Base-by-base conservation (phyloP, 2,797 vertebrate species). In the Anabacerthia variegaticeps region DNA sequence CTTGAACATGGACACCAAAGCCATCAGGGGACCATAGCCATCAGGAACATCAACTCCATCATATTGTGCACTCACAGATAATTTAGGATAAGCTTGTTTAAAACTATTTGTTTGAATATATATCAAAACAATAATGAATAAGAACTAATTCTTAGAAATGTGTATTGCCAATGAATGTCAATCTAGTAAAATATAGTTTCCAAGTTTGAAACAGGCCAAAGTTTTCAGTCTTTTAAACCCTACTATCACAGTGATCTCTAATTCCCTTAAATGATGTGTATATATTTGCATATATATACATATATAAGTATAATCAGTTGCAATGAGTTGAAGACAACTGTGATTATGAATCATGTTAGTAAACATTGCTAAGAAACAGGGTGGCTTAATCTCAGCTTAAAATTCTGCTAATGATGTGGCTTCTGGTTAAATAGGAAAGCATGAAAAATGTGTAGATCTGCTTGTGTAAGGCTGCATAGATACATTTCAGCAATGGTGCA, bases 21-120 rank as follows among this genome's bases (percentile, higher is more conserved):
- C 24, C 24, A 18, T 32, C 0, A 1, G 48, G 10, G n/a, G 62
- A 10, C 13, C 7, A 46, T 4, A 34, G 7, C 4, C 10, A 48
- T 30, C 13, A 39, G 17, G 11, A 23, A 14, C 24, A 28, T 58
- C 21, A 52, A 32, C 24, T 76, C 34, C 19, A 22, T 36, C 41
- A 21, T 15, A 11, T 13, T 56, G 3, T 56, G 28, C 28, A 30
- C 16, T 37, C 16, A 26, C 4, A 36, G 11, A 2, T 79, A 67
- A 72, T 73, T 52, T 54, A 80, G 16, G 14, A 69, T 46, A 83
- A 80, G 1, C 6, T 83, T 61, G 9, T 68, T 95, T 30, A 65
- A 62, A 51, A 30, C 7, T 59, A 62, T 46, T 46, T 85, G 23
- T 65, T 75, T 61, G 8, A 85, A 30, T 56, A 37, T 51, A 28